Evolutionary conservation across 1,140 invertebrate species (phyloP), one percentile per base, ranked within the genome.

Genomic region (Ips nitidus): DNA sequence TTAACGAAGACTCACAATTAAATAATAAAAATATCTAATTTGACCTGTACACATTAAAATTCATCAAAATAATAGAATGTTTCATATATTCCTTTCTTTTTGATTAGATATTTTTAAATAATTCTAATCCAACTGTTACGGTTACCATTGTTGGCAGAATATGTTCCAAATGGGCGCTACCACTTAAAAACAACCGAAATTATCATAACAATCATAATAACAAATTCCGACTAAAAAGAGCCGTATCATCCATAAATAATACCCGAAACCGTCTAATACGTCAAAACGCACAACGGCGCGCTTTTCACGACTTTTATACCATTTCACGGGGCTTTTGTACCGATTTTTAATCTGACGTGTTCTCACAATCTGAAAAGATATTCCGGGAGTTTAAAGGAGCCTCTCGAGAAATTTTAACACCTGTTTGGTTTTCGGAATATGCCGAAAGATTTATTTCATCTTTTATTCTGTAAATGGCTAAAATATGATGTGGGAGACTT

Each of bases 191-290:
- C 52, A 37, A 37, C 37, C n/a, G 52, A 55, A 55, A 61, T 47
- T 47, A 61, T 40, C n/a, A 61, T 61, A 43, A 47, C 59, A 37
- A 61, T 40, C n/a, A 61, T 61, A 43, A 47, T 43, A 61, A 47
- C 41, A 61, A 47, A 61, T 61, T 50, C 42, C 6, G 41, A 37
- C 36, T 22, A 45, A 47, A 61, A 61, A 61, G 39, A 61, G 36
- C 59, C 59, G 59, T 47, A 61, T 61, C 59, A 61, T 41, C 57
- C 38, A 39, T 47, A 61, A 61, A 61, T 61, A 61, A 61, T 47
- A 37, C 59, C 45, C 59, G 3, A 42, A 6, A 59, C 57, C 43
- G 36, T 61, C 59, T n/a, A 61, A 61, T 47, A 61, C 59, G 59
- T 61, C 59, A 61, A 50, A 47, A 38, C 37, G 22, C 22, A 22